A percentile compares a stretch with the other conserved stretches of the same genome.
Conservation (phyloP, 2,888 invertebrate genomes). For the Kuschelorhynchus macadamiae region DNA sequence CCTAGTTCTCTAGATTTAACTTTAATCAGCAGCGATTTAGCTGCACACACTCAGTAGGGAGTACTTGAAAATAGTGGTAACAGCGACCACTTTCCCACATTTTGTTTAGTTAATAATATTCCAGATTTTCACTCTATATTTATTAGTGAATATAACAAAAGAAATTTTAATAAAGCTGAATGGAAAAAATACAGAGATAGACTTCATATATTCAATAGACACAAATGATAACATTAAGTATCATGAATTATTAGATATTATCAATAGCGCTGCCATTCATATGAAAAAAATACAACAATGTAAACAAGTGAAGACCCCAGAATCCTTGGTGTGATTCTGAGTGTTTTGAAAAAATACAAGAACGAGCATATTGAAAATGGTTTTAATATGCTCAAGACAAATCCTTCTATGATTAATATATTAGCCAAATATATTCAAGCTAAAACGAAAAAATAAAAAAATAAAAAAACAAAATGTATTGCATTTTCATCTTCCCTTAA, state of each 20-base stretch:
- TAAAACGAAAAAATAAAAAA: too few species aligned
- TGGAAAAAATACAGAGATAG: background rate
- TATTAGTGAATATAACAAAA: background rate
- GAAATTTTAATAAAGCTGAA: constrained; percentile 7
- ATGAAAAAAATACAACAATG: background rate
- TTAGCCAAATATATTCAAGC: too few species aligned
- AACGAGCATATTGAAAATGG: too few species aligned
- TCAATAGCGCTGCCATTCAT: background rate
- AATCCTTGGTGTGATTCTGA: constrained; percentile 6
- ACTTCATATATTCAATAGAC: background rate
- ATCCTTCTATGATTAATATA: too few species aligned
- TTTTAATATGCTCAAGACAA: too few species aligned
- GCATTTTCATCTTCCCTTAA: too few species aligned
- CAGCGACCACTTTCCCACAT: background rate
- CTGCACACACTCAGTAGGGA: background rate
- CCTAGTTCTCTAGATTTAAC: too few species aligned
- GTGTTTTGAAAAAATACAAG: background rate
- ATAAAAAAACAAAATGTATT: too few species aligned
- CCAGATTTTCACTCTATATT: too few species aligned
- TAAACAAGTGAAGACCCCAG: background rate
- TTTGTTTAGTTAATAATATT: too few species aligned
- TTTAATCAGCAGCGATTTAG: background rate
- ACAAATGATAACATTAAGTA: background rate
- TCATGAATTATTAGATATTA: background rate
- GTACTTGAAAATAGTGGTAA: background rate